Evolutionary conservation across 2,797 vertebrate genomes (phyloP), one percentile per base, ranked within the genome.

Genomic region (Lepus oiostolus): DNA sequence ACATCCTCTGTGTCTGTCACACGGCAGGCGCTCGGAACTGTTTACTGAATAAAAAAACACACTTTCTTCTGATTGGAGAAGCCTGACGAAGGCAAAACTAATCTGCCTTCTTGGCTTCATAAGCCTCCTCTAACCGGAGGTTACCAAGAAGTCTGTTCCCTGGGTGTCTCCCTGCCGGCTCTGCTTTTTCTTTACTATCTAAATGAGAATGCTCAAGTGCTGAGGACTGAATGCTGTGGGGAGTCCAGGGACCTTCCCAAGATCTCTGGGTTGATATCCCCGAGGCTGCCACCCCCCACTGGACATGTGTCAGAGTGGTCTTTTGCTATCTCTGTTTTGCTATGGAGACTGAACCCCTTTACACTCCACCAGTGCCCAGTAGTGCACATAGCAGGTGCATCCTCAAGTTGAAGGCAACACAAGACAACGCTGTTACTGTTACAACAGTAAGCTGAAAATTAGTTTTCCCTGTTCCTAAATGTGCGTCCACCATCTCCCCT

Each of bases 121-220:
- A 63, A 85, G 74, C 79, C 1, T 71, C 70, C 54, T n/a, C 2
- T 47, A 35, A 88, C 28, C 21, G 47, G 8, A 67, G 35, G 7
- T 60, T 52, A 47, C 54, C 32, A 70, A 71, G 62, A 76, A 82
- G 7, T 58, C 63, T 81, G 38, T 79, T n/a, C 47, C n/a, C 4
- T 50, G 47, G 35, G 52, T 67, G 4, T 22, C 30, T 50, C 21
- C 16, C 87, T 79, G 67, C 32, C 58, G 77, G 11, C 8, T n/a
- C 13, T 16, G 24, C 3, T 68, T 92, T 84, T 82, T 47, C 38
- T 95, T 90, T 84, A 85, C 26, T 85, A 30, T 62, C 77, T 88
- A 74, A 77, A 67, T 77, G 54, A 91, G 88, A 85, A 81, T 9
- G 70, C 19, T 21, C 32, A 77, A 83, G 26, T 83, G 54, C 52